Evolutionary conservation across 2,797 vertebrate species (phyloP), one percentile per base, ranked within the genome.

Genomic region (Novumbra hubbsi): DNA sequence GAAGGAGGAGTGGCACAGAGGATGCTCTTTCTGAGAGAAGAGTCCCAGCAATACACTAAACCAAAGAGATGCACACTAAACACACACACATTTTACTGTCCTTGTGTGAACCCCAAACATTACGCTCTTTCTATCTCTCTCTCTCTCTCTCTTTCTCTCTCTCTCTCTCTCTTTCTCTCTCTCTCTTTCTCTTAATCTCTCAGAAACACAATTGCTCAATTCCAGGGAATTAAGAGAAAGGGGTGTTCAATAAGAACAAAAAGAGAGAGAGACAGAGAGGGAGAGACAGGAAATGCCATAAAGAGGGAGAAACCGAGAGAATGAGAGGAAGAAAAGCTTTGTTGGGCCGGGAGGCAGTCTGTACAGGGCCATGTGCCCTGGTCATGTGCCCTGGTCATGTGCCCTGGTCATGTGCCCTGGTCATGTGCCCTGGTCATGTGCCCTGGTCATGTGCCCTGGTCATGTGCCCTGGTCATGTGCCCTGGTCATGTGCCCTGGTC

Each of bases 201-300:
- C 41, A 45, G 41, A 8, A 45, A 34, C 2, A 45, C 41, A 45
- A 45, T 45, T 12, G 11, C 41, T 8, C 41, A 8, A 8, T 8
- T 45, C 41, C 9, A 8, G 41, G 41, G 41, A 45, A 45, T 45
- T 45, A 45, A 64, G 71, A 63, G 52, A 52, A 74, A 52, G 68
- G 55, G 52, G 63, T n/a, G 66, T 55, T 63, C 70, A 70, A 62
- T 70, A 65, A 77, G 74, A 52, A 73, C 62, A 73, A 34, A 27
- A 45, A 72, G 70, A 71, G 8, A 66, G 74, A 74, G 48, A 57
- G 28, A 72, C 32, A 79, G 77, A 64, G 63, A 73, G 45, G 72
- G 11, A 55, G 21, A 15, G 50, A 68, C 30, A 73, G 75, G 78
- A 60, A 32, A 62, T 45, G 70, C 17, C 49, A 73, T 74, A 68